These are phyloP conservation scores for Gari tellinella DNA, from an alignment of 2,888 invertebrate species.

Conservation along the genomic window DNA sequence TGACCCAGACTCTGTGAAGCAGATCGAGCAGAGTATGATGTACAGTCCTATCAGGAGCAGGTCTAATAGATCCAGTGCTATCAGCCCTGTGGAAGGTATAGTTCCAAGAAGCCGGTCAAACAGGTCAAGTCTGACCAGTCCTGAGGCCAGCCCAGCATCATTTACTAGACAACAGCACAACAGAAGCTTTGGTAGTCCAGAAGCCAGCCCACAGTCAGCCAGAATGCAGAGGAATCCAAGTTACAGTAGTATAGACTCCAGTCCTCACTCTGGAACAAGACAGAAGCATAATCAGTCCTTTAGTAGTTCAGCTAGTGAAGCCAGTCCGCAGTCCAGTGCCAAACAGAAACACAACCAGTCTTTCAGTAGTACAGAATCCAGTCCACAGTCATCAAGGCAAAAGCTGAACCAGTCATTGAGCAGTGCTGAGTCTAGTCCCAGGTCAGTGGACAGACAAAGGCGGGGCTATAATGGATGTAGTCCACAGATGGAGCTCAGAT, in stretches of 20 bases:
- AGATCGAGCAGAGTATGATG: slow-evolving; percentile 62
- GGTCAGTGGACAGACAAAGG: slow-evolving; percentile 39
- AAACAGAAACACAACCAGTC: slow-evolving; percentile 47
- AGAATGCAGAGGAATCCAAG: slow-evolving; percentile 33
- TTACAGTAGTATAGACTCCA: slow-evolving; percentile 53
- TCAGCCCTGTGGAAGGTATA: slow-evolving; percentile 49
- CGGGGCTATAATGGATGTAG: slow-evolving; percentile 35
- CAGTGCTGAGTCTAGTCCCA: slow-evolving; percentile 51
- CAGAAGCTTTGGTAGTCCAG: slow-evolving; percentile 48
- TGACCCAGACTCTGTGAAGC: slow-evolving; percentile 56
- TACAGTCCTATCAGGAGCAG: slow-evolving; percentile 54
- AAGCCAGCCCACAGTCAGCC: slow-evolving; percentile 53
- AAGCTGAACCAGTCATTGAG: slow-evolving; percentile 34
- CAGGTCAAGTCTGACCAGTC: slow-evolving; percentile 51
- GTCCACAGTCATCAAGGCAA: slow-evolving; percentile 37
- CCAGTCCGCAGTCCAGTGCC: slow-evolving; percentile 49
- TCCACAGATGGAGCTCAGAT: slow-evolving; percentile 45
- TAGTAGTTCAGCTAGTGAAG: slow-evolving; percentile 45
- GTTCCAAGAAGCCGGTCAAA: slow-evolving; percentile 32
- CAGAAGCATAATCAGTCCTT: slow-evolving; percentile 48
- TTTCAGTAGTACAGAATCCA: slow-evolving; percentile 38
- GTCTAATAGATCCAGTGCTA: slow-evolving; percentile 49
- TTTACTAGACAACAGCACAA: slow-evolving; percentile 29
- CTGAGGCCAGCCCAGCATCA: slow-evolving; percentile 53
- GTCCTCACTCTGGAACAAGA: slow-evolving; percentile 51